Base-by-base conservation (phyloP, 1,140 invertebrate genomes). In the Hydropsyche tenuis region DNA sequence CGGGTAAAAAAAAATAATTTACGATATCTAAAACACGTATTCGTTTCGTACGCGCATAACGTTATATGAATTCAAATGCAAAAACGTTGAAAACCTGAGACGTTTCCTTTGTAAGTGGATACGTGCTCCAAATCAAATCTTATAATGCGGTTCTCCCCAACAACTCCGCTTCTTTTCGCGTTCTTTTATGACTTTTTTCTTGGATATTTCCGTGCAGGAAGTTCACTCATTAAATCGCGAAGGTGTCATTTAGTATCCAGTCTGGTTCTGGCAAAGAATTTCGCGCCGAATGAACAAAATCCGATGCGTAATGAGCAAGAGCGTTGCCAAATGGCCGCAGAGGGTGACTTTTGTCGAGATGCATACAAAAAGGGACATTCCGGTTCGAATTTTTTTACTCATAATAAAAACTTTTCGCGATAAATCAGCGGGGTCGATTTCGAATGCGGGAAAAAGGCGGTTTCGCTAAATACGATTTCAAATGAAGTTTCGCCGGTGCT, bases 301-400 rank as follows among this genome's bases (percentile, higher is more conserved):
- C 51, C 51, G 68, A 70, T 70, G 43, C 43, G 68, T 70, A 70
- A 70, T 70, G 68, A 70, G 68, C 45, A 16, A 68, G 45, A 27
- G 16, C 42, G 30, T 43, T 43, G 65, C 65, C 65, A 68, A 68
- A 68, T 68, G 45, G 43, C 30, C 9, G 30, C 30, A 9, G 30
- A 37, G 65, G 42, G 37, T 48, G 65, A 16, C 65, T 65, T 65
- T 65, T 60, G 56, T 53, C 22, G 20, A 53, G 48, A 60, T 60
- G 56, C 56, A 60, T 25, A 60, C 56, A 60, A 60, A 60, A 60
- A 22, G 22, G 30, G 30, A 37, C 9, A 25, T 23, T 60, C n/a
- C 23, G 37, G n/a, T 37, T 37, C 3, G 30, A 37, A 37, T 56
- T 27, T 23, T 27, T 60, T 60, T 60, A 25, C n/a, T 60, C 56